Evolutionary conservation across 2,888 invertebrate genomes (phyloP).

Genomic region (Penaeus monodon): DNA sequence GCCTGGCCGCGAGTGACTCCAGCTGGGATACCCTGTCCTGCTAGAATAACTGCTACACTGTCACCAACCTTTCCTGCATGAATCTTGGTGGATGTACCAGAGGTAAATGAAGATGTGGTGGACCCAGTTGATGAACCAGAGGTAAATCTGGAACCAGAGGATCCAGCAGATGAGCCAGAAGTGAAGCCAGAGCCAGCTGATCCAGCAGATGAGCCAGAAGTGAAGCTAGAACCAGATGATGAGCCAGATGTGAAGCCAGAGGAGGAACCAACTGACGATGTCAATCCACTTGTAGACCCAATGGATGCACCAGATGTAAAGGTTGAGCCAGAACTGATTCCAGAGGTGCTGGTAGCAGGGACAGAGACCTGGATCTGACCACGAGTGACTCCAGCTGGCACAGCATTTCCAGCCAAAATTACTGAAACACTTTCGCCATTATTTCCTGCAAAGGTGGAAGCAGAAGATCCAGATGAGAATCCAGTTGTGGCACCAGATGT

Average conservation of each 20-base stretch:
- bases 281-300: not conserved
- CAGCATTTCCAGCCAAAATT: not conserved
- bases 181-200: not conserved
- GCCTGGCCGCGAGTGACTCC: too few relatives aligned
- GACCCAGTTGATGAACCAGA: not conserved
- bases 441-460: not conserved
- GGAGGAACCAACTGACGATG: constrained; percentile 5
- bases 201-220: not conserved
- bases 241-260: not conserved
- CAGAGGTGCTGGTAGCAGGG: not conserved
- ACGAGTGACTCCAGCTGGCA: not conserved
- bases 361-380: not conserved
- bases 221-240: constrained; percentile 2
- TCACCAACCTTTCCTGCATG: too few relatives aligned
- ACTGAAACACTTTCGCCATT: not conserved
- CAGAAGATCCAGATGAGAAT: not conserved
- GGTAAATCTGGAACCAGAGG: not conserved
- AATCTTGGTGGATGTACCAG: too few relatives aligned
- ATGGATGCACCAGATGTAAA: not conserved
- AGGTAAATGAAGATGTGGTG: too few relatives aligned
- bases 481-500: not conserved
- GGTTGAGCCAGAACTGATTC: not conserved
- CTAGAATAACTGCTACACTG: too few relatives aligned
- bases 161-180: constrained; percentile 6
- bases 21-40: too few relatives aligned